These are phyloP conservation scores for Sitodiplosis mosellana DNA, from an alignment of 1,140 invertebrate species.

Conservation along the genomic window DNA sequence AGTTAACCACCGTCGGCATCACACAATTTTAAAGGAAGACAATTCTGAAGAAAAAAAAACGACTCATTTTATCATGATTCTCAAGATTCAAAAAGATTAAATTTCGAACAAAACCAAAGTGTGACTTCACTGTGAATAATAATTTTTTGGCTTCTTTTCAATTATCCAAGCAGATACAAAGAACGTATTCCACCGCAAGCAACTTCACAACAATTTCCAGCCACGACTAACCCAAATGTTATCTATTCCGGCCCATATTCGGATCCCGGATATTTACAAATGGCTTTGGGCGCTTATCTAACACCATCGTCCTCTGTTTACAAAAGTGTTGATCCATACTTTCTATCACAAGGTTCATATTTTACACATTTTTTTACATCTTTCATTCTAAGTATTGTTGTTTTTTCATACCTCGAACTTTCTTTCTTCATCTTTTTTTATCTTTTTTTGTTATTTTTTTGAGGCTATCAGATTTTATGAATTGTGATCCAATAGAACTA, in stretches of 20 bases:
- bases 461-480: background rate
- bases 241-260: conserved; percentile 25
- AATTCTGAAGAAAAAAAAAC: too few relatives aligned
- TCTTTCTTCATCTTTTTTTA: too few relatives aligned
- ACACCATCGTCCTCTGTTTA: conserved; percentile 36
- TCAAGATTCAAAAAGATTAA: too few relatives aligned
- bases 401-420: background rate
- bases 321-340: conserved; percentile 44
- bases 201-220: background rate
- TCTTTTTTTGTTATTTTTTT: too few relatives aligned
- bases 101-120: too few relatives aligned
- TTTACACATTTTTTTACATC: conserved; percentile 3
- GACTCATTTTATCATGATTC: too few relatives aligned
- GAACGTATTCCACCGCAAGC: conserved; percentile 1
- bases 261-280: conserved; percentile 35
- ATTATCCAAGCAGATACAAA: background rate
- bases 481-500: too few relatives aligned
- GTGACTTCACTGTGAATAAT: background rate
- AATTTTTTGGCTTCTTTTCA: background rate
- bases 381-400: conserved; percentile 6
- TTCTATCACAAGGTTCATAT: conserved; percentile 39
- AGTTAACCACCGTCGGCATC: too few relatives aligned
- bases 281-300: conserved; percentile 41
- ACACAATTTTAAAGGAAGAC: too few relatives aligned
- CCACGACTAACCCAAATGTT: conserved; percentile 12